phyloP scores from a whole-genome alignment of 2,888 invertebrate genomes.

The Teleiodes luculella region DNA sequence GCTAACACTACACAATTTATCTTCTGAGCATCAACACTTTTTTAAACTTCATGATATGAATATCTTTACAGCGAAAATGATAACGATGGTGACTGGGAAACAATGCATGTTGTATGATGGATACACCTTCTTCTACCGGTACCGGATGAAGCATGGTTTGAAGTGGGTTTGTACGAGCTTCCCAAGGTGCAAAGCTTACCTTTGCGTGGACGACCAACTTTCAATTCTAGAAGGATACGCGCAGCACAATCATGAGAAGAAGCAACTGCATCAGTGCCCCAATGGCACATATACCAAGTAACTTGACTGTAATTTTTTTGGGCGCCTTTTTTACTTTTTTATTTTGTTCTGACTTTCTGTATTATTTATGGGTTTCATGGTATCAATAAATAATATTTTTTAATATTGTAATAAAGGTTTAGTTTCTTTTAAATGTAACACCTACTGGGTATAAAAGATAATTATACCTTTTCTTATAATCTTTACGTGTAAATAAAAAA shows the following conservation, averaged over 20 bases:
- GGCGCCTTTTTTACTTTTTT: too few relatives aligned
- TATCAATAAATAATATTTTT: too few relatives aligned
- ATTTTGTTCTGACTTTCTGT: too few relatives aligned
- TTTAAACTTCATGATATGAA: background rate
- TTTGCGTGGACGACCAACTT: slow-evolving; percentile 37
- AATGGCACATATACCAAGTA: slow-evolving; percentile 34
- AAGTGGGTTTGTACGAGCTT: slow-evolving; percentile 56
- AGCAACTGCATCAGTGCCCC: slow-evolving; percentile 28
- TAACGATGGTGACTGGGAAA: slow-evolving; percentile 32
- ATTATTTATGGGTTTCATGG: background rate
- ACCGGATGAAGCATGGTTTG: slow-evolving; percentile 35
- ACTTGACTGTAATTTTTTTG: background rate
- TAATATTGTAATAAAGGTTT: too few relatives aligned
- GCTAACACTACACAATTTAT: too few relatives aligned
- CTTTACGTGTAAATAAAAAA: too few relatives aligned
- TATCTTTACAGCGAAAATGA: slow-evolving; percentile 1
- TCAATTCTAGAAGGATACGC: slow-evolving; percentile 27
- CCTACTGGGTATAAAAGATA: too few relatives aligned
- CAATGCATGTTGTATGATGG: slow-evolving; percentile 38
- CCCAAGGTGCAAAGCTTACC: slow-evolving; percentile 47
- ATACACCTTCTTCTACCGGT: slow-evolving; percentile 51
- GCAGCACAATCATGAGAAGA: slow-evolving; percentile 34
- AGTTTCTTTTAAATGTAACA: too few relatives aligned
- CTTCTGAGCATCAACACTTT: background rate
- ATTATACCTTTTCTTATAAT: too few relatives aligned